Evolutionary conservation across 2,113 vertebrate genomes (phyloP), one percentile per base, ranked within the genome.

Genomic region (Vulpes ferrilata): DNA sequence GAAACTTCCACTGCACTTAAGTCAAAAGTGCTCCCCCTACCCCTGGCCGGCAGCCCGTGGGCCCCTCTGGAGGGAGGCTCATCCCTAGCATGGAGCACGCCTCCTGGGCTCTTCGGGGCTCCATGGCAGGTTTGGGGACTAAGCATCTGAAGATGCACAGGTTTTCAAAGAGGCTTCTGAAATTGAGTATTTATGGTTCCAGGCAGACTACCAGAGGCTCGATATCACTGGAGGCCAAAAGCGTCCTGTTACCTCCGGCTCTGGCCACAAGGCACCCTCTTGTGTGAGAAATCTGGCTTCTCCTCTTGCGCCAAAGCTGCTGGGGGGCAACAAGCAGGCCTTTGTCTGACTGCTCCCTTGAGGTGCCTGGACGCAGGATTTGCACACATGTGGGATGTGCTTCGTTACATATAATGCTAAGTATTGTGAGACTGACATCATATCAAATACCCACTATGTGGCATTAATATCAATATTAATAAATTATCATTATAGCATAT

Each of bases 141-240:
- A 25, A 64, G 35, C 7, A 0, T 13, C 7, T 19, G 62, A 67
- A 69, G 79, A 17, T n/a, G 23, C 74, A n/a, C 8, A 2, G 57
- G 23, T 38, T 94, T 60, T 79, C 67, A 90, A 86, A 79, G 48
- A 74, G 57, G 48, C n/a, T 79, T 74, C 95, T 96, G 55, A 80
- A 71, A 64, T 53, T 22, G 79, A 69, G 32, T 79, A 27, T 62
- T 95, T 57, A 35, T 59, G 94, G 71, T 55, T 69, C 60, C 79
- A 25, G 80, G 11, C n/a, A 35, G 60, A 30, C 25, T 53, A 32
- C 35, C 22, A 59, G 76, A 60, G 78, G 78, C 60, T 35, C 38
- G 20, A 10, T 80, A 48, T 20, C 78, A 16, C 3, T 78, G 73
- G 81, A 57, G 59, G 62, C 38, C 27, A 82, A 59, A 11, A 25